Conservation (phyloP, 2,113 vertebrate species). For the Mirza zaza region DNA sequence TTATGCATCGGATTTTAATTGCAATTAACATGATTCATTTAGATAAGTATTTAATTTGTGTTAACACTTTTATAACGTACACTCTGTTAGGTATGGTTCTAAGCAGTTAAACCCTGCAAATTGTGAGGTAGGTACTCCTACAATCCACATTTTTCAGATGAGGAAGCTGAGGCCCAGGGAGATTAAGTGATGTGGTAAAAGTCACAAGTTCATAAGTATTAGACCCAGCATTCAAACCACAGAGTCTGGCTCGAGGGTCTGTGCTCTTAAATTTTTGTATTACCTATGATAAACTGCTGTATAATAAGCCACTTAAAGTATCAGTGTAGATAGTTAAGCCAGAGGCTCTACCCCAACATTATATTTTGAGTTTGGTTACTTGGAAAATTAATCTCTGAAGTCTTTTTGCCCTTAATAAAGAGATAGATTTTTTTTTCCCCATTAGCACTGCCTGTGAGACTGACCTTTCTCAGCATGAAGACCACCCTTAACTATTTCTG, state of each 20-base stretch:
- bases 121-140: background rate
- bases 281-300: background rate
- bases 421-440: fast-evolving
- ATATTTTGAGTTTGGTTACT: constrained; percentile 36
- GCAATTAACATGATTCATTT: background rate
- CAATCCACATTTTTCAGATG: background rate
- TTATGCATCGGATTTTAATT: background rate
- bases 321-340: background rate
- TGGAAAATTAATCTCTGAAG: constrained; percentile 23
- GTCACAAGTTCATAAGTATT: background rate
- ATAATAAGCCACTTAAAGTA: background rate
- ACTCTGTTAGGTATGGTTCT: background rate
- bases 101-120: background rate
- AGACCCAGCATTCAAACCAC: background rate
- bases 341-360: background rate
- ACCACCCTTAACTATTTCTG: background rate
- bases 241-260: background rate
- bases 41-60: background rate
- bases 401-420: background rate
- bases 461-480: background rate
- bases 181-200: background rate
- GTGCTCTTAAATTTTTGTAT: background rate
- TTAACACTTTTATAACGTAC: background rate
- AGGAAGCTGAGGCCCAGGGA: background rate
- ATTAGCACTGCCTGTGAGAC: background rate